Base-by-base conservation (phyloP, 2,113 vertebrate genomes). In the Gadus macrocephalus region DNA sequence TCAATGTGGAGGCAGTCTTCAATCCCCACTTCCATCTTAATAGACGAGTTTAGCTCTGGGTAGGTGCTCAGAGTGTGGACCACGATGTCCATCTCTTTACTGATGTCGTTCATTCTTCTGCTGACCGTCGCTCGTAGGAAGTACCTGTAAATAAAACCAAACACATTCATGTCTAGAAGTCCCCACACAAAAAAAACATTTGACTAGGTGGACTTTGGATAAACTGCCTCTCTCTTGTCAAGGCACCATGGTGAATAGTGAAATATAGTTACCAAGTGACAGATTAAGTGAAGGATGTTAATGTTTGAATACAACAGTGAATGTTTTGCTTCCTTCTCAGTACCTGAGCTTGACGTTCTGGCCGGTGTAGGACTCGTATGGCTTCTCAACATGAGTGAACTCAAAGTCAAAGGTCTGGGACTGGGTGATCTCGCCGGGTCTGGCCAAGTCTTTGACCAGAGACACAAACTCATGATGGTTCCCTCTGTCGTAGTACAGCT, bases 401-500 rank as follows among this genome's bases (percentile, higher is more conserved):
- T 99, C 97, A 0, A 99, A 99, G 92, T 98, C 95, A 60, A 99
- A 98, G 0, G 94, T 96, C 89, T 98, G 96, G 0, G 97, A 98
- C 0, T 95, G 96, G 64, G 95, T 95, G 74, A 99, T 94, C 62
- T 99, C 97, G 16, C 97, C 97, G 0, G 97, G 96, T 66, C 95
- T 90, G 1, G 97, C 97, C 72, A 99, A 87, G 81, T 99, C 97
- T 84, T 99, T 99, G 78, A 99, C 97, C 83, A 99, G 85, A 4
- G 97, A 99, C 70, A 99, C 97, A 5, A 99, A 99, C 81, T 99
- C 97, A 2, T 99, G 97, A 80, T 98, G 96, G 89, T 99, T 98
- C 69, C 96, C 97, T 72, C 96, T 91, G 88, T 99, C 97, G 2
- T 99, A 98, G 88, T 98, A 99, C 75, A 99, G 91, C 69, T 99